Evolutionary conservation across 2,797 vertebrate genomes (phyloP).

Genomic region (Sibirionetta formosa): DNA sequence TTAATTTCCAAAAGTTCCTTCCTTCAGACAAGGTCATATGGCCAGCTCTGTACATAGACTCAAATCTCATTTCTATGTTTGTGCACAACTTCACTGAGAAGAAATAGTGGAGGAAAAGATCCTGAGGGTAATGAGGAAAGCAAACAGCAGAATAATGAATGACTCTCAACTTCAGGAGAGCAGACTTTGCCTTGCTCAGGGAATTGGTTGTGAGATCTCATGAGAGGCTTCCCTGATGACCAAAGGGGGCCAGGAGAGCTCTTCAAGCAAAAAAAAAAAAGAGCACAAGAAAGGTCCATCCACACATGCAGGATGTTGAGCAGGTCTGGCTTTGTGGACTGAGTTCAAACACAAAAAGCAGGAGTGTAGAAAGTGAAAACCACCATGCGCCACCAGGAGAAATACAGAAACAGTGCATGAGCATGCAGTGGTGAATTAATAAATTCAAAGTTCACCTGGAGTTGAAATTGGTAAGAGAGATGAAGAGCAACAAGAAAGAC

Average conservation of each 20-base stretch:
- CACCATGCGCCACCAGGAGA: background rate
- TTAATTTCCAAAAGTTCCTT: background rate
- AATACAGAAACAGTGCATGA: background rate
- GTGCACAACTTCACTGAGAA: background rate
- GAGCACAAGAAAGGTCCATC: background rate
- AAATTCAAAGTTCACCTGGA: background rate
- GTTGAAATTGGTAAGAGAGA: background rate
- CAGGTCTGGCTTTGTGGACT: background rate
- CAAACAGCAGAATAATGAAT: background rate
- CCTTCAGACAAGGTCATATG: background rate
- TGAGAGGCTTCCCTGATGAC: background rate
- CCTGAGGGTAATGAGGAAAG: background rate
- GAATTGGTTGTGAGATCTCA: background rate
- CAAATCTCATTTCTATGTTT: conserved; percentile 9
- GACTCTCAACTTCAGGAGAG: background rate
- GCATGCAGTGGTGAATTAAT: fast-evolving
- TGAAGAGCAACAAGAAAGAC: background rate
- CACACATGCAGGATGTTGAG: background rate
- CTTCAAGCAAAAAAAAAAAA: background rate
- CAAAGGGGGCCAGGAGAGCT: background rate
- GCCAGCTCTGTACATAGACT: background rate
- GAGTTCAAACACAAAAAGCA: background rate
- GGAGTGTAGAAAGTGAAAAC: background rate
- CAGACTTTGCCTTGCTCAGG: background rate
- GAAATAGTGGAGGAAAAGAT: background rate